Base-by-base conservation (phyloP, 2,888 invertebrate species). In the Archips xylosteana region DNA sequence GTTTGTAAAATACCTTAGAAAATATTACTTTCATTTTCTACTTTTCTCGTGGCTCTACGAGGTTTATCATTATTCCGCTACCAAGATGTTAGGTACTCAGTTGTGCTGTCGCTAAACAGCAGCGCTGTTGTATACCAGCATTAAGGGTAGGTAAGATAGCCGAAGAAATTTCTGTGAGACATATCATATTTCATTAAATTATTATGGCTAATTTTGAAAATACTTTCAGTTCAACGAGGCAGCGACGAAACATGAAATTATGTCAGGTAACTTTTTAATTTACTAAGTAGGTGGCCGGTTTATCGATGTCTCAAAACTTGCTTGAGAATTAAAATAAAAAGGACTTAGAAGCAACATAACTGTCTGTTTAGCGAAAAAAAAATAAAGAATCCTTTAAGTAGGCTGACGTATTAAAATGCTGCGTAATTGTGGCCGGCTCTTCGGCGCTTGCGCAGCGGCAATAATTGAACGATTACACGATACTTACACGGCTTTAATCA, bases 401-500 rank as follows among this genome's bases (percentile, higher is more conserved):
- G 65, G 74, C 62, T 71, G 66, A 51, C 62, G 66, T 74, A 74
- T 74, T 74, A 71, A 71, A 70, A 71, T 71, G 51, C 69, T 36
- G 59, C 68, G 64, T 72, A 71, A 75, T 75, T 68, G 60, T 49
- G 79, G 57, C 32, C 51, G 51, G 79, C 83, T 76, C 79, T 81
- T 75, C 75, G 69, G 70, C 70, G 78, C 75, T 77, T 75, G 80
- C 76, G 80, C 79, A 76, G 77, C 78, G 78, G 78, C 76, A 74
- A 82, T 80, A 80, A 86, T 86, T 80, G 81, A 81, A 77, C 81
- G 83, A 85, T 86, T 85, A 83, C 79, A 80, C 79, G 81, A 78
- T 75, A 77, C 78, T 78, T 76, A 78, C 78, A 78, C 66, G 63
- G 77, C 77, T 75, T 80, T 83, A 81, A 85, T 85, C 83, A 85